phyloP scores from a whole-genome alignment of 37 sponge, comb jelly and placozoan species.

The Lycopodina hypogea region DNA sequence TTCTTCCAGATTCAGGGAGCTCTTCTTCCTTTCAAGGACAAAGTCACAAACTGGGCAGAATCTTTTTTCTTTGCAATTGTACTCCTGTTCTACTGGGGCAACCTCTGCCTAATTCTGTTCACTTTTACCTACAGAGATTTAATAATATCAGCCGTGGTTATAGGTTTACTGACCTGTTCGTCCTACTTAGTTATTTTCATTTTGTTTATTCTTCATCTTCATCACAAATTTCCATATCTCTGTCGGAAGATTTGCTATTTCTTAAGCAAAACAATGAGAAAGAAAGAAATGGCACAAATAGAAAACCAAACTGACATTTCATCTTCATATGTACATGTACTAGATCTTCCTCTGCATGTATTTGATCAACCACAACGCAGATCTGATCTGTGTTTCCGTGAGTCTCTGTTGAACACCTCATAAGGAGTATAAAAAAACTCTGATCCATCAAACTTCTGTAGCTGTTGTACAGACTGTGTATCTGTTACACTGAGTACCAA shows the following conservation, averaged over 20 bases:
- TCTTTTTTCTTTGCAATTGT: conserved; percentile 6
- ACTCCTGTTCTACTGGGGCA: conserved; percentile 5
- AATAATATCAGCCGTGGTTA: not conserved
- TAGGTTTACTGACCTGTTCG: not conserved
- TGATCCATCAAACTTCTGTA: no score
- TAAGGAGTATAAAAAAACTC: no score
- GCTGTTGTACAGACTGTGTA: no score
- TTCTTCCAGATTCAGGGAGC: not conserved
- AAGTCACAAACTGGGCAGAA: conserved; percentile 2
- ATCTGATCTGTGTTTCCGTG: no score
- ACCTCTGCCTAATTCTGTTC: not conserved
- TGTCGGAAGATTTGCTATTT: not conserved
- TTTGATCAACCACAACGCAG: no score
- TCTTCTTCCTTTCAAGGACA: conserved; percentile 6
- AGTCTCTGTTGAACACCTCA: no score
- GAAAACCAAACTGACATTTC: no score
- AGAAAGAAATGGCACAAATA: no score
- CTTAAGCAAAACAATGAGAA: not conserved
- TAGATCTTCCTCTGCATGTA: no score
- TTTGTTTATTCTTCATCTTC: conserved; percentile 2
- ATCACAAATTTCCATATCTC: not conserved
- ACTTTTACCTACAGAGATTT: no score
- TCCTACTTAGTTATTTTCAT: not conserved
- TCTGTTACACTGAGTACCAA: no score
- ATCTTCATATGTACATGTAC: no score